phyloP scores from a whole-genome alignment of 2,113 vertebrate genomes.

The Symphodus melops region DNA sequence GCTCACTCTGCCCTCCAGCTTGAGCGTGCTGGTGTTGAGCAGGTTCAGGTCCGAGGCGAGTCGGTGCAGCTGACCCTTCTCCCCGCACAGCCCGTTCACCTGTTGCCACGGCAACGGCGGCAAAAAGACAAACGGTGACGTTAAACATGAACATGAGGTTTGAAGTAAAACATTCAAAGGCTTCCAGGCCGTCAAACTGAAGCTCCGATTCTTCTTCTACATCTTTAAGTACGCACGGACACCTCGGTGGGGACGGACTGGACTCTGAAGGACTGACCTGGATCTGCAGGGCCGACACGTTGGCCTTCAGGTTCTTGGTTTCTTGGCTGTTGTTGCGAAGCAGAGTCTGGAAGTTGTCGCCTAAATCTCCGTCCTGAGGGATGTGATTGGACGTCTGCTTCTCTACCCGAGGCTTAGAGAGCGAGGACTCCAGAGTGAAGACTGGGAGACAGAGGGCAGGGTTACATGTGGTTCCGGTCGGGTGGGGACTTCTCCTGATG shows the following conservation, averaged over 20 bases:
- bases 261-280: too few relatives aligned
- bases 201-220: too few relatives aligned
- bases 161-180: too few relatives aligned
- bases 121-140: too few relatives aligned
- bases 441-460: constrained; percentile 27
- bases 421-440: constrained; percentile 15
- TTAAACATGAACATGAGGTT: too few relatives aligned
- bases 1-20: constrained; percentile 52
- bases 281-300: constrained; percentile 44
- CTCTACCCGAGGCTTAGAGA: neutral
- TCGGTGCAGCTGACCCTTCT: constrained; percentile 42
- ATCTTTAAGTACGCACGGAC: too few relatives aligned
- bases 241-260: too few relatives aligned
- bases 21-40: constrained; percentile 60
- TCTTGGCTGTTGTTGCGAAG: constrained; percentile 58
- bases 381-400: neutral
- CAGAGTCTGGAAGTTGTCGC: neutral
- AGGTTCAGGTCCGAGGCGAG: constrained; percentile 42
- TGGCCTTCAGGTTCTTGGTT: constrained; percentile 25
- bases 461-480: neutral
- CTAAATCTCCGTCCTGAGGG: neutral
- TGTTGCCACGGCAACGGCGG: constrained; percentile 19
- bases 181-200: too few relatives aligned
- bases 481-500: neutral
- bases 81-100: constrained; percentile 57